Percentiles rank a stretch among this genome's conserved stretches.
Evolutionary conservation across 2,888 invertebrate species (phyloP).

Genomic region (Sialis lutaria): DNA sequence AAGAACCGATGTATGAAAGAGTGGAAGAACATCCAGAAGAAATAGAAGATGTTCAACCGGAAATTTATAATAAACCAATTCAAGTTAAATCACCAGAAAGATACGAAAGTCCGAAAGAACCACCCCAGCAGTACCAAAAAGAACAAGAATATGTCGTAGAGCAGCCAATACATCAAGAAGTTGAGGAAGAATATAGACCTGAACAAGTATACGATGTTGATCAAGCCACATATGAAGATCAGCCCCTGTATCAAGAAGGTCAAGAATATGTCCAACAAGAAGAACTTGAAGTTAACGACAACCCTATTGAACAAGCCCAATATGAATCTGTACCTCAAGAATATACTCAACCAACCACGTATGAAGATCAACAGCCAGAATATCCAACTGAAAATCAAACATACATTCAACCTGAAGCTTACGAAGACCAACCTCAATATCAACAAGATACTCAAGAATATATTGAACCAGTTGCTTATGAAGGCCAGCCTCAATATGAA

Average conservation of each 20-base stretch:
- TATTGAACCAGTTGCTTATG: not conserved
- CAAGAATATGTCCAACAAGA: constrained; percentile 9
- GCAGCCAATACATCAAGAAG: not conserved
- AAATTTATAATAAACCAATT: not conserved
- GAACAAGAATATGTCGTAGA: not conserved
- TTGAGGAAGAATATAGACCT: not conserved
- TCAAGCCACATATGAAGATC: constrained; percentile 9
- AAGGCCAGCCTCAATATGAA: not conserved
- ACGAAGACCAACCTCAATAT: constrained; percentile 7
- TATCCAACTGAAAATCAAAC: constrained; percentile 7
- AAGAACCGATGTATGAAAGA: not conserved
- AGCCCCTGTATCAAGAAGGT: constrained; percentile 9
- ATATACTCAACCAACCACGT: not conserved
- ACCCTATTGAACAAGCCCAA: constrained; percentile 6
- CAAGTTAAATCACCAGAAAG: not conserved
- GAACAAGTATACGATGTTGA: constrained; percentile 10
- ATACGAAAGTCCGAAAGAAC: not conserved
- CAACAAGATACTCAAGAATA: not conserved
- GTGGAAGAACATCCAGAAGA: not conserved
- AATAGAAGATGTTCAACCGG: constrained; percentile 9
- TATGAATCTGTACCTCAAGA: constrained; percentile 6
- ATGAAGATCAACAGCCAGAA: constrained; percentile 7
- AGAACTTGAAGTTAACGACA: constrained; percentile 5
- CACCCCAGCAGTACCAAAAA: not conserved
- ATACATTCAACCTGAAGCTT: no score